Conservation (phyloP, 2,888 invertebrate species). For the Phytoseiulus persimilis region DNA sequence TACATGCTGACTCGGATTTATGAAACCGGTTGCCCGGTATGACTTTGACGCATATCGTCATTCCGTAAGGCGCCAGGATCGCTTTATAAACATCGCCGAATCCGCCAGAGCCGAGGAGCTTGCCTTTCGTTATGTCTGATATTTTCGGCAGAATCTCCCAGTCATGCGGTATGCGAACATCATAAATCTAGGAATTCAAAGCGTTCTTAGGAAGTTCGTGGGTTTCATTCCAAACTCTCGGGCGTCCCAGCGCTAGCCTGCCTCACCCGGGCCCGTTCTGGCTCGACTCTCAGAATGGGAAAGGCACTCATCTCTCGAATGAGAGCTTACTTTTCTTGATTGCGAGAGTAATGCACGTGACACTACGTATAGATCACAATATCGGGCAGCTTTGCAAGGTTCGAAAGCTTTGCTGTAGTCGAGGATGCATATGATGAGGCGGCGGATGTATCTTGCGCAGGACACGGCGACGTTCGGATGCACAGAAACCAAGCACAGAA, state of each 20-base stretch:
- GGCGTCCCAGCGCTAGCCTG: too few species aligned
- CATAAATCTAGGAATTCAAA: neutral
- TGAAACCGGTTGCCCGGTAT: neutral
- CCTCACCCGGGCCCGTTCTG: too few species aligned
- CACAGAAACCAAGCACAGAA: neutral
- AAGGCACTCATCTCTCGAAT: too few species aligned
- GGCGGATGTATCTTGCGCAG: neutral
- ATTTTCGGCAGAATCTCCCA: neutral
- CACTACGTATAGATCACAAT: neutral
- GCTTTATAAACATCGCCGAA: constrained; percentile 14
- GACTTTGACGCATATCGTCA: neutral
- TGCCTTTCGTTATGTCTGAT: neutral
- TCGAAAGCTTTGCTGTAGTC: neutral
- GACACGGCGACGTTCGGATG: neutral
- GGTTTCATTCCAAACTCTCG: too few species aligned
- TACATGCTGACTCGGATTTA: neutral
- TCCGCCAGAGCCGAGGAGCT: constrained; percentile 11
- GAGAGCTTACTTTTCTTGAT: too few species aligned
- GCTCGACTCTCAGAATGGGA: too few species aligned
- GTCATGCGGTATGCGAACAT: neutral
- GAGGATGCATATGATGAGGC: neutral
- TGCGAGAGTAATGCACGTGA: neutral
- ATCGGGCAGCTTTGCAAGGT: neutral
- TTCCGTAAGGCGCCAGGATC: neutral
- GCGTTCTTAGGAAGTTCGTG: too few species aligned